phyloP scores from a whole-genome alignment of 2,113 vertebrate genomes.

The Archocentrus centrarchus region DNA sequence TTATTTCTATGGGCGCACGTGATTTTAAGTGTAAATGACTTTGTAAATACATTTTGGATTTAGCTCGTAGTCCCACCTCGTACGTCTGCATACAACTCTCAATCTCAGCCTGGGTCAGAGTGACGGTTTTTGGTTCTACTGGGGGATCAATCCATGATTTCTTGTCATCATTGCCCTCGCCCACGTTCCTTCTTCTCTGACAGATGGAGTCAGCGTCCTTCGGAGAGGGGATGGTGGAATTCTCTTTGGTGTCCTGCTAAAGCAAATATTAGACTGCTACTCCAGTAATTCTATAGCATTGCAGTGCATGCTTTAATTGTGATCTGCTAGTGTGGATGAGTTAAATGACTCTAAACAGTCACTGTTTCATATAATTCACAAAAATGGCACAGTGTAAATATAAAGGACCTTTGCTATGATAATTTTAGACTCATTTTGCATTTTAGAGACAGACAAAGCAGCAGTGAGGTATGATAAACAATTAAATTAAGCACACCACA shows the following conservation, averaged over 20 bases:
- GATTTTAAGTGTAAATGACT: background rate
- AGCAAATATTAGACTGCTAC: background rate
- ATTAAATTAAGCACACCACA: conserved; percentile 15
- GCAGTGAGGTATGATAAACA: background rate
- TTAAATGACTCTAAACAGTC: background rate
- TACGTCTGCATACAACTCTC: conserved; percentile 98
- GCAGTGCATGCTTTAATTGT: background rate
- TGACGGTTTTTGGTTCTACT: conserved; percentile 82
- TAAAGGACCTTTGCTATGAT: background rate
- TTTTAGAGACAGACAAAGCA: background rate
- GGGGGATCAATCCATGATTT: conserved; percentile 96
- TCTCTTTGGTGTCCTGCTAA: conserved; percentile 62
- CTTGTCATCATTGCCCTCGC: conserved; percentile 76
- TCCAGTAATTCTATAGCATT: background rate
- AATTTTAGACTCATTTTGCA: background rate
- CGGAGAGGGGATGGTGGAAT: conserved; percentile 1
- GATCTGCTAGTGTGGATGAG: background rate
- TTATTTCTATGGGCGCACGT: background rate
- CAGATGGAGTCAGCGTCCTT: conserved; percentile 51
- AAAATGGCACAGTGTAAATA: background rate
- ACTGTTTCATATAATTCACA: background rate
- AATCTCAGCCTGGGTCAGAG: conserved; percentile 92
- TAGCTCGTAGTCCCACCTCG: conserved; percentile 80
- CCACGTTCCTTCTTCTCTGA: conserved; percentile 65
- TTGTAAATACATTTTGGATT: no score